Percentiles rank a stretch among this genome's conserved stretches.
Conservation (phyloP, 2,888 invertebrate species). For the Ariolimax columbianus region DNA sequence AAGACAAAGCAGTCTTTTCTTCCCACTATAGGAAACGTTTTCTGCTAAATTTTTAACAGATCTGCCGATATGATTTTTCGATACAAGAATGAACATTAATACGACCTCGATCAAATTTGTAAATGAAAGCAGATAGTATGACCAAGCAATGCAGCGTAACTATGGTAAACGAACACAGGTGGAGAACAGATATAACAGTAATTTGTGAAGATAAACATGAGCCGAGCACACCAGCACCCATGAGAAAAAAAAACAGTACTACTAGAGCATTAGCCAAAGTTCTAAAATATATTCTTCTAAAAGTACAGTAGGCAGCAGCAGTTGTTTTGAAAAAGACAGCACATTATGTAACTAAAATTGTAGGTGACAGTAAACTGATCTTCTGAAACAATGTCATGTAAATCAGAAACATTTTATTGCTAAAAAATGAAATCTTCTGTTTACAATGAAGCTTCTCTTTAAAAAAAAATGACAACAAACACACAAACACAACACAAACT, state of each 20-base stretch:
- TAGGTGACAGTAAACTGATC: not conserved
- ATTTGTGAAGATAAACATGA: conserved; percentile 33
- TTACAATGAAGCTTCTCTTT: not conserved
- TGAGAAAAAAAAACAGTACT: not conserved
- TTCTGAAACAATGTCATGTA: not conserved
- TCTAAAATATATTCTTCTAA: not conserved
- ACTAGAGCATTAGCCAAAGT: not conserved
- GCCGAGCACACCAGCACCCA: conserved; percentile 49
- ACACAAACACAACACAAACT: not conserved
- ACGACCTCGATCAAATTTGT: conserved; percentile 1
- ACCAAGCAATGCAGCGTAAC: conserved; percentile 34
- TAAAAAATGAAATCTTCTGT: not conserved
- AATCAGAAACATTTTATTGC: not conserved
- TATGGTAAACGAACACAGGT: conserved; percentile 9
- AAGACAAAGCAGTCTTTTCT: not conserved
- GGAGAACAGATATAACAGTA: conserved; percentile 32
- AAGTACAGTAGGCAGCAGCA: not conserved
- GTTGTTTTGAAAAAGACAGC: not conserved
- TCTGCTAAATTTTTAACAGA: conserved; percentile 24
- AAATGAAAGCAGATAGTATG: conserved; percentile 27
- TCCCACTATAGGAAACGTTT: conserved; percentile 29
- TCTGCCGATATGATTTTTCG: not conserved
- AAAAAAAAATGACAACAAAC: not conserved
- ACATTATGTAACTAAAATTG: not conserved
- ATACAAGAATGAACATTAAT: not conserved